Evolutionary conservation across 1,140 invertebrate genomes (phyloP).

Genomic region (Oncopodura yosiiana): DNA sequence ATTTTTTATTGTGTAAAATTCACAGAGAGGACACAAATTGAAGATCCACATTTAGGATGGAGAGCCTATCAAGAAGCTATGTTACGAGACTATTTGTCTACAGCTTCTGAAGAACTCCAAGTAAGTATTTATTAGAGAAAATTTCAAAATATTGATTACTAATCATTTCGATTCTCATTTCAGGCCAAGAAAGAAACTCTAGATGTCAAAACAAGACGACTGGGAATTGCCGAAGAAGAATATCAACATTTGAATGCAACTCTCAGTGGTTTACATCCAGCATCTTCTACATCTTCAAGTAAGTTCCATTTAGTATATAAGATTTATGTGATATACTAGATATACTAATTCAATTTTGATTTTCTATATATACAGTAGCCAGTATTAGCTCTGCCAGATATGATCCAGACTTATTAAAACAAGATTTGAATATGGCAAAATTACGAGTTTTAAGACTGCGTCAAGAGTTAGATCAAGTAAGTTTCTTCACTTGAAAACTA

Average conservation of each 20-base stretch:
- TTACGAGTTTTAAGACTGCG: constrained; percentile 78
- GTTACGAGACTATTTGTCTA: constrained; percentile 89
- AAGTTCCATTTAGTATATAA: constrained; percentile 45
- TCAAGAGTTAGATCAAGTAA: constrained; percentile 79
- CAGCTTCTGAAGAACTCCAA: constrained; percentile 85
- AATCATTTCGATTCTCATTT: constrained; percentile 39
- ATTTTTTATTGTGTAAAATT: constrained; percentile 10
- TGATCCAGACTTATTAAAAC: constrained; percentile 85
- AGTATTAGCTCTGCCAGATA: constrained; percentile 82
- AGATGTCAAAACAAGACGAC: constrained; percentile 85
- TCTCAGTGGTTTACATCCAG: constrained; percentile 56
- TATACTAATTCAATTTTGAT: constrained; percentile 23
- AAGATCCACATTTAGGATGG: constrained; percentile 93
- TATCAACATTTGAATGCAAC: constrained; percentile 87
- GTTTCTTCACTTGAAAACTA: too few species aligned
- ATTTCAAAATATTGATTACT: not conserved
- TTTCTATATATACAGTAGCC: constrained; percentile 55
- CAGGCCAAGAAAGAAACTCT: constrained; percentile 94
- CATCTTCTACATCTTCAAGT: constrained; percentile 72
- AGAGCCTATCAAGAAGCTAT: constrained; percentile 88
- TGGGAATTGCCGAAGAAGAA: constrained; percentile 86
- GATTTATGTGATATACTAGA: constrained; percentile 24
- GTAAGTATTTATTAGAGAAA: constrained; percentile 46
- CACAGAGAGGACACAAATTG: constrained; percentile 85
- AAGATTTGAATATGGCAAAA: constrained; percentile 78